phyloP scores from a whole-genome alignment of 2,797 vertebrate genomes.

The Thamnophis elegans region DNA sequence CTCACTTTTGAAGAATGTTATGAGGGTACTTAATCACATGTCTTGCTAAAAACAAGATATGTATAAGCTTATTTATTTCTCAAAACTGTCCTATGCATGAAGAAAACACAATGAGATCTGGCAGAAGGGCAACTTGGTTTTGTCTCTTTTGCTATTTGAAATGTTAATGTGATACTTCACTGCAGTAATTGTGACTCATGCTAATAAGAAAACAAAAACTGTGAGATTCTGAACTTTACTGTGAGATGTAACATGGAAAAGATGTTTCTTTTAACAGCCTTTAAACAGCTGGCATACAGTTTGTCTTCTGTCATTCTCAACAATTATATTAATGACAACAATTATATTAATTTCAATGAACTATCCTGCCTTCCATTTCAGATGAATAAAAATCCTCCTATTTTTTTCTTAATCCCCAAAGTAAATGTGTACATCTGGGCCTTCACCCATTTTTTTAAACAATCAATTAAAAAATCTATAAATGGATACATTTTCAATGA shows the following conservation, averaged over 20 bases:
- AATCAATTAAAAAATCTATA: background rate
- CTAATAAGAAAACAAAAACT: conserved; percentile 13
- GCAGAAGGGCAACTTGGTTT: conserved; percentile 6
- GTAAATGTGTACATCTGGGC: background rate
- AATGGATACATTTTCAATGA: background rate
- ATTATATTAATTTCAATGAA: background rate
- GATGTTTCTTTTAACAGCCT: background rate
- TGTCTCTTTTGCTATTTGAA: conserved; percentile 12
- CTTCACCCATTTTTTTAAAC: background rate
- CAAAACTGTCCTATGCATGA: background rate
- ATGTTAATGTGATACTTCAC: conserved; percentile 16
- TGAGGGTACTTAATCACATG: background rate
- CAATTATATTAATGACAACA: background rate
- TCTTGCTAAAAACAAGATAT: background rate
- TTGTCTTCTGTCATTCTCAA: background rate
- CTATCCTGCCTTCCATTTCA: background rate
- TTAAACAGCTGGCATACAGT: conserved; percentile 3
- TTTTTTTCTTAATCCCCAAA: background rate
- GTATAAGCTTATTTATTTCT: background rate
- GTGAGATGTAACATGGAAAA: background rate
- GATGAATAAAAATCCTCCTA: background rate
- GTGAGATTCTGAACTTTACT: background rate
- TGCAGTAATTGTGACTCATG: background rate
- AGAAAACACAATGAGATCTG: background rate
- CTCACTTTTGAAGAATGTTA: background rate